Conservation (phyloP, 2,113 vertebrate species). For the Mohoua ochrocephala region DNA sequence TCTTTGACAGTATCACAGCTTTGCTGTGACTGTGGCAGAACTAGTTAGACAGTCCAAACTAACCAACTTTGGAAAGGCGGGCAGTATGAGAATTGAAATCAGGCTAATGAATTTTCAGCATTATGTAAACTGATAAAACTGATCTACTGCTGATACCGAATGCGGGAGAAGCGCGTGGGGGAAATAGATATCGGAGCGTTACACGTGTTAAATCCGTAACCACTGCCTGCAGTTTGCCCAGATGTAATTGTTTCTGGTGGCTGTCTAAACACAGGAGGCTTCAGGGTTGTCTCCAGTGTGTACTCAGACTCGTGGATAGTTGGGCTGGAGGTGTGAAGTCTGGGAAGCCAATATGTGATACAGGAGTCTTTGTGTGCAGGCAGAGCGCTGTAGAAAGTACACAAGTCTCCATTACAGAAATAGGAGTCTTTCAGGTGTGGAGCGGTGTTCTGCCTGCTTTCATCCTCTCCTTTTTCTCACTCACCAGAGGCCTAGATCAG, state of each 20-base stretch:
- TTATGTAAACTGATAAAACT: not conserved
- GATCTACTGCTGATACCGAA: not conserved
- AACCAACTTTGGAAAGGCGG: not conserved
- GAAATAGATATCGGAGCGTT: not conserved
- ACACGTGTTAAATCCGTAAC: not conserved
- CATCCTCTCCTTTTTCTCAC: not conserved
- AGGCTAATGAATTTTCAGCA: not conserved
- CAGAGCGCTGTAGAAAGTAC: not conserved
- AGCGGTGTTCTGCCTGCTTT: not conserved
- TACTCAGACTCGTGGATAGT: not conserved
- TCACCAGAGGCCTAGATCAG: not conserved
- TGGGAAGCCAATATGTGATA: not conserved
- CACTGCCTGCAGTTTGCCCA: not conserved
- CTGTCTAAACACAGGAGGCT: not conserved
- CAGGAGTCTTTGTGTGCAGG: too few relatives aligned
- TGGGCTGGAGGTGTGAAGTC: not conserved
- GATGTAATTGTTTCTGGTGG: not conserved
- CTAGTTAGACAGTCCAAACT: not conserved
- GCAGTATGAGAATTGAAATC: not conserved
- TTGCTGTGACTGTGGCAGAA: not conserved
- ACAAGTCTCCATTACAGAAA: not conserved
- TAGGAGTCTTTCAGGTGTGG: not conserved
- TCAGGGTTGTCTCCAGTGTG: not conserved
- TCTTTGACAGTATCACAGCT: not conserved
- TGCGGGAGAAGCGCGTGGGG: not conserved